Conservation (phyloP, 2,113 vertebrate genomes). For the Okapia johnstoni region DNA sequence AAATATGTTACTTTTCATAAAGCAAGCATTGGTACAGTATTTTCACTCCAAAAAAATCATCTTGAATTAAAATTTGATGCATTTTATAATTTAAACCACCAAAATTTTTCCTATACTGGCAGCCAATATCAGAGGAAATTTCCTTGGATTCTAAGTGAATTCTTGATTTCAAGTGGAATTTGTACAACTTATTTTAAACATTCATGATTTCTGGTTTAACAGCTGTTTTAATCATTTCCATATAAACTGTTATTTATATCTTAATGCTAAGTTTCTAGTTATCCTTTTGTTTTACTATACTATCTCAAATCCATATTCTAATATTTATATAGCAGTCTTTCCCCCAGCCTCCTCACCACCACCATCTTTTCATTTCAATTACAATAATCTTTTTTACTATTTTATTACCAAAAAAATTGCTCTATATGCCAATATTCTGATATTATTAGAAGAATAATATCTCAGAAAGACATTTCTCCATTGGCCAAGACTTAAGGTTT, state of each 20-base stretch:
- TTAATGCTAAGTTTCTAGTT: constrained; percentile 26
- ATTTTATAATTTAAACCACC: neutral
- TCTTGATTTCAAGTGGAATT: neutral
- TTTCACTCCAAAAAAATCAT: neutral
- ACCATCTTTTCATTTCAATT: neutral
- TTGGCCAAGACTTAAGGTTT: neutral
- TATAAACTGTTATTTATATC: constrained; percentile 1
- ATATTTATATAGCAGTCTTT: neutral
- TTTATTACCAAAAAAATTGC: neutral
- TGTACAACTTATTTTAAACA: neutral
- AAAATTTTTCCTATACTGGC: neutral
- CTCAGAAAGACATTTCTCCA: neutral
- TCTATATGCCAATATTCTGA: neutral
- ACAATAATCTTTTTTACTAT: neutral
- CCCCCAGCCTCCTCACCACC: neutral
- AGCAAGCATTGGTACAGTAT: neutral
- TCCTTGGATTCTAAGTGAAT: neutral
- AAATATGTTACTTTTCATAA: neutral
- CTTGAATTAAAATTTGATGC: neutral
- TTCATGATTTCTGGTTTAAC: neutral
- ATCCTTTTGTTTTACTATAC: neutral
- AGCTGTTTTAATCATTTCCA: constrained; percentile 20
- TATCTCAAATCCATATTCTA: neutral
- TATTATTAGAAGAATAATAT: too few relatives aligned
- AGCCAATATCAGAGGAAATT: neutral